Base-by-base conservation (phyloP, 2,113 vertebrate genomes). In the Elephantulus edwardii region DNA sequence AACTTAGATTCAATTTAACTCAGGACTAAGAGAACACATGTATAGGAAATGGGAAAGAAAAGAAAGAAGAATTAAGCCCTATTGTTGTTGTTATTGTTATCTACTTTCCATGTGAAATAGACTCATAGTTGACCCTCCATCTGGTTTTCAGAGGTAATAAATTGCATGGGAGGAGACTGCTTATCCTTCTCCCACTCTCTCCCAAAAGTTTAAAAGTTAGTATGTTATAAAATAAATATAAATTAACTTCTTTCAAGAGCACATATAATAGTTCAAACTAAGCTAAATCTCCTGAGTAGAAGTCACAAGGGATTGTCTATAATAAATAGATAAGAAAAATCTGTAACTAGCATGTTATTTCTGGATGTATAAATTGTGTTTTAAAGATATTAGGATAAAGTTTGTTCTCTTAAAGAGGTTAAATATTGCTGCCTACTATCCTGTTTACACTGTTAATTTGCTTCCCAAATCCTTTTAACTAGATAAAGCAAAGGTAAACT, bases 401-500 rank as follows among this genome's bases (percentile, higher is more conserved):
- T 95, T 92, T 96, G 82, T 86, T 94, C 77, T 74, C 77, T 91
- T 92, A 86, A 80, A 86, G 85, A 91, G 76, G 79, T 95, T 95
- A 94, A 95, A 96, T 94, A 96, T 90, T 95, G 87, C 85, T 80
- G 88, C 80, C 88, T 78, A 76, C 76, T 79, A 78, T 95, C 88
- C 88, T 95, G 95, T 96, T 96, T 94, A 95, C 96, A 90, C 91
- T 94, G 86, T 92, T 96, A 95, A 96, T 96, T 96, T 95, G 90
- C 93, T 95, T 95, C 96, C 86, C 91, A 91, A 96, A 95, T 96
- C 95, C 93, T 93, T 94, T 96, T 92, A 96, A 90, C 88, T 77
- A 91, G 95, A 95, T 96, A 96, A 96, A 94, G 79, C 90, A 94
- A 96, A 96, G 92, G 95, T 95, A 96, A 96, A 96, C 95, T 94